A percentile compares a stretch with the other conserved stretches of the same genome.
Conservation (phyloP, 2,888 invertebrate species). For the Hirtodrosophila trivittata region DNA sequence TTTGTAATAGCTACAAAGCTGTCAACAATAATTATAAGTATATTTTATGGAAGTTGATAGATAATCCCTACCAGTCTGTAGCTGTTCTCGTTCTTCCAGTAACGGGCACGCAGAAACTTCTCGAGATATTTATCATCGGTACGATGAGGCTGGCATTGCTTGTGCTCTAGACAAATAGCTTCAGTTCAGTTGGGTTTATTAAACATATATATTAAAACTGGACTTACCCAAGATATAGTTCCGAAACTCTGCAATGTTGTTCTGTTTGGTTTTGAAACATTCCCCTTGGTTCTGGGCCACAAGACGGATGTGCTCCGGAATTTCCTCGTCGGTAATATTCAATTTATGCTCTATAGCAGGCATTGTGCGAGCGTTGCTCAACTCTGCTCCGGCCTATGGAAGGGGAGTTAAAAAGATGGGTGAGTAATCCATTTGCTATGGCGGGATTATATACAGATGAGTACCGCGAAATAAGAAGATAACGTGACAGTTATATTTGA, state of each 20-base stretch:
- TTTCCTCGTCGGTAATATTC: conserved; percentile 87
- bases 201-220: neutral
- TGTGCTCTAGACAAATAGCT: conserved; percentile 86
- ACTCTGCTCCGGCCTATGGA: conserved; percentile 11
- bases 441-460: no score
- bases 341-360: conserved; percentile 84
- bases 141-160: conserved; percentile 89
- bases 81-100: conserved; percentile 89
- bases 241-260: conserved; percentile 89
- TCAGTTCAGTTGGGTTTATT: neutral
- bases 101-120: conserved; percentile 90
- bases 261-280: conserved; percentile 88
- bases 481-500: no score
- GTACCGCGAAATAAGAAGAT: no score
- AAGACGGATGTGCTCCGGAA: conserved; percentile 87
- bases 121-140: conserved; percentile 90
- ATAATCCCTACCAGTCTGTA: conserved; percentile 91
- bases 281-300: conserved; percentile 88
- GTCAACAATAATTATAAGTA: conserved; percentile 10
- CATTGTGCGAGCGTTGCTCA: conserved; percentile 49
- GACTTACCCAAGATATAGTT: conserved; percentile 89
- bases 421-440: neutral
- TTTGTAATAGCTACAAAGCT: conserved; percentile 89
- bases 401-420: neutral
- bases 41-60: no score